Base-by-base conservation (phyloP, 2,113 vertebrate genomes). In the Entelurus aequoreus region DNA sequence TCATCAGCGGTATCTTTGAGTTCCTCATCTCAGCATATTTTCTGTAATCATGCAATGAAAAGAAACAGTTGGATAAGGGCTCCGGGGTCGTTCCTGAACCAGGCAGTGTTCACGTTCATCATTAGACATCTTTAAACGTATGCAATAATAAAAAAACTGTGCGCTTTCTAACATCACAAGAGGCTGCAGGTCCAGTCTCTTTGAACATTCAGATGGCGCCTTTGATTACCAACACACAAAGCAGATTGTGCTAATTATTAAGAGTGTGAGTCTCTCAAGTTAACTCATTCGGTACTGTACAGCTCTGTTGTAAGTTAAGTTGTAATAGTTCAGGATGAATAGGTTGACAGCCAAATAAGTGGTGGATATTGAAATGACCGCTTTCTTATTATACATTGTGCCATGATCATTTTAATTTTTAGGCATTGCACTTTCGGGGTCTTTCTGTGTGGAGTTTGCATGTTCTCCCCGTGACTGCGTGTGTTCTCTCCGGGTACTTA, bases 161-260 rank as follows among this genome's bases (percentile, higher is more conserved):
- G 49, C 56, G 51, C 49, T 66, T 65, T 66, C 76, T 51, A 52
- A 72, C 74, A 77, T 83, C 67, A 78, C 55, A 76, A 40, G 48
- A 40, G 62, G 54, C 53, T 48, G 50, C 44, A 52, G 65, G 62
- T 68, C 47, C 28, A 0, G 46, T 56, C 65, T 64, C 76, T 86
- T 81, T 46, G 65, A 78, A 80, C 80, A 77, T 78, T 80, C 84
- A 81, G 73, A 77, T 55, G 51, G 57, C 9, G 28, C 54, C 68
- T 86, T 85, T 83, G 72, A 83, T 78, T 79, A 70, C 55, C 16
- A 5, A 35, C 74, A 65, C 60, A 63, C 74, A 76, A 63, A 75
- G 60, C 75, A 62, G 61, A 73, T 75, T 64, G 54, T 63, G 59
- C 71, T 82, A 79, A 85, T 84, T 74, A 71, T 42, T 42, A 21